These are phyloP conservation scores for Ruditapes philippinarum DNA, from an alignment of 1,140 invertebrate species.

Conservation along the genomic window DNA sequence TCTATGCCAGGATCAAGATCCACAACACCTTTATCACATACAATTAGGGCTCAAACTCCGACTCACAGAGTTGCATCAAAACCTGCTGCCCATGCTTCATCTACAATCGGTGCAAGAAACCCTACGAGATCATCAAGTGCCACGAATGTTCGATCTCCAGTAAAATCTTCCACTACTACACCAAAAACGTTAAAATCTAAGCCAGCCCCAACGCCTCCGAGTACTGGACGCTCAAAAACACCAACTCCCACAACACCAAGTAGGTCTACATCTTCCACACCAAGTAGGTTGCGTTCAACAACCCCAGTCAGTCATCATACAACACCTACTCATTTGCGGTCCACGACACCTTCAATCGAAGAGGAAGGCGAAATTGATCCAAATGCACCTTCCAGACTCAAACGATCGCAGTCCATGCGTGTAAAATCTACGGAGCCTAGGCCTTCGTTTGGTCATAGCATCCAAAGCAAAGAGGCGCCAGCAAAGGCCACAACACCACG, in stretches of 20 bases:
- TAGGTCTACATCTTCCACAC: background rate
- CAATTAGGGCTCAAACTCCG: slow-evolving; percentile 40
- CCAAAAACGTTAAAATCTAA: slow-evolving; percentile 46
- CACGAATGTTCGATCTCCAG: slow-evolving; percentile 9
- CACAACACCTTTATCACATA: slow-evolving; percentile 67
- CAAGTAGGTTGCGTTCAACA: slow-evolving; percentile 18
- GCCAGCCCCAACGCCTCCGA: slow-evolving; percentile 31
- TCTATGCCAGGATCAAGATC: slow-evolving; percentile 68
- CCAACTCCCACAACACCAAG: slow-evolving; percentile 61
- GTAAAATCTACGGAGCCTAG: slow-evolving; percentile 69
- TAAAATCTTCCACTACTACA: background rate
- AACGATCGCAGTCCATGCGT: slow-evolving; percentile 80
- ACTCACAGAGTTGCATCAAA: slow-evolving; percentile 25
- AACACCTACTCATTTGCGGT: slow-evolving; percentile 32
- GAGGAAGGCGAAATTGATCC: slow-evolving; percentile 50
- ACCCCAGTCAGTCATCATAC: slow-evolving; percentile 49
- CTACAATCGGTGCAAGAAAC: slow-evolving; percentile 58
- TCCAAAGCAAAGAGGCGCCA: slow-evolving; percentile 29
- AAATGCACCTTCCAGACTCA: slow-evolving; percentile 66
- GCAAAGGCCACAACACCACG: slow-evolving; percentile 49
- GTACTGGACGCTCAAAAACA: slow-evolving; percentile 38
- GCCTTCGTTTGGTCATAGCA: slow-evolving; percentile 50
- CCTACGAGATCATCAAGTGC: slow-evolving; percentile 34
- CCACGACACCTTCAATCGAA: slow-evolving; percentile 46
- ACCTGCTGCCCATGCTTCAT: slow-evolving; percentile 34